These are phyloP conservation scores for Chrysaora quinquecirrha DNA, from an alignment of 30 jellyfish, hydroid and myxozoan genomes.

Conservation along the genomic window DNA sequence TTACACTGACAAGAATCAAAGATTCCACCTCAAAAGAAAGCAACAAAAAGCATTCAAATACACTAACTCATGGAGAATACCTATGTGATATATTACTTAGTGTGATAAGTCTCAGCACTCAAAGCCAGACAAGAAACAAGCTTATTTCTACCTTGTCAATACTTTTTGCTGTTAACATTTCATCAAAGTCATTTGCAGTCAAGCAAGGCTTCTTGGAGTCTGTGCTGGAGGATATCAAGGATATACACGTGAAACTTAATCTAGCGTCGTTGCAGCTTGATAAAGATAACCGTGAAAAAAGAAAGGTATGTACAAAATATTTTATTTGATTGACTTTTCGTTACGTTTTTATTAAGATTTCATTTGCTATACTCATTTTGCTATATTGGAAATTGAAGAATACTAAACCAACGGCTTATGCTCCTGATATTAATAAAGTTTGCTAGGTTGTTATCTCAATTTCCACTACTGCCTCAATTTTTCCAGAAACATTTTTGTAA, in stretches of 20 bases:
- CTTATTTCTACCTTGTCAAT: constrained; percentile 37
- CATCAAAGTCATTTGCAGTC: constrained; percentile 49
- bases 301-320: constrained; percentile 36
- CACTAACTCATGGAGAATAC: constrained; percentile 32
- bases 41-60: no score
- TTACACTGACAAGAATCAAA: neutral
- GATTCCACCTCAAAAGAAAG: no score
- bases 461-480: no score
- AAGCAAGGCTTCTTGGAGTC: constrained; percentile 73
- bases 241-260: constrained; percentile 65
- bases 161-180: constrained; percentile 43
- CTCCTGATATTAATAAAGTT: no score
- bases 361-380: no score
- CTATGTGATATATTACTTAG: constrained; percentile 9
- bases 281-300: constrained; percentile 20
- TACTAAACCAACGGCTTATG: no score
- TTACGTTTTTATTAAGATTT: no score
- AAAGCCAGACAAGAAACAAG: constrained; percentile 23
- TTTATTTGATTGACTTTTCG: no score
- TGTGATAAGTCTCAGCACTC: neutral
- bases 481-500: no score
- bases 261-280: constrained; percentile 51
- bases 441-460: no score
- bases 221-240: constrained; percentile 74
- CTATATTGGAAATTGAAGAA: no score